Percentiles rank a stretch among this genome's conserved stretches.
Evolutionary conservation across 2,113 vertebrate genomes (phyloP).

Genomic region (Gorsachius goisagi): DNA sequence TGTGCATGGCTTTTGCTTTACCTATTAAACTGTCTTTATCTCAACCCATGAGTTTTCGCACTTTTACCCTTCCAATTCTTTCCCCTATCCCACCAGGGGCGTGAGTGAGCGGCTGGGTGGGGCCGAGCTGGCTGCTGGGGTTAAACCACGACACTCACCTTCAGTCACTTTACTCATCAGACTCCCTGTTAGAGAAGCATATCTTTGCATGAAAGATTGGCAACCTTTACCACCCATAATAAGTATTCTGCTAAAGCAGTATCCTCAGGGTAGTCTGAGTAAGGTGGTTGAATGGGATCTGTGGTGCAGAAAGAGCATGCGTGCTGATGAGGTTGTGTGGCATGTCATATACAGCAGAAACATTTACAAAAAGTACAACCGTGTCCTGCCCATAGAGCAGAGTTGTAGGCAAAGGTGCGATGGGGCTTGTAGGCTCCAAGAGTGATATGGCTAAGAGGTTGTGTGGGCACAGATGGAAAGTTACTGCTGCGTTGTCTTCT

Average conservation of each 20-base stretch:
- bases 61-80: background rate
- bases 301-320: background rate
- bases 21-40: background rate
- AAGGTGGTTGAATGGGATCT: background rate
- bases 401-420: background rate
- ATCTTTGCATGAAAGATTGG: background rate
- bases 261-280: background rate
- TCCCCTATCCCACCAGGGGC: fast-evolving
- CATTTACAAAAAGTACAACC: background rate
- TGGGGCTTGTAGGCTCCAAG: background rate
- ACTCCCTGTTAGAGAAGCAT: background rate
- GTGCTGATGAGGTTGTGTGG: background rate
- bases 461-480: background rate
- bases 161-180: background rate
- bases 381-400: background rate
- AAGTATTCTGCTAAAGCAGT: background rate
- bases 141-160: background rate
- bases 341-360: background rate
- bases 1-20: background rate
- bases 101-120: background rate
- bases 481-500: background rate
- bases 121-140: background rate
- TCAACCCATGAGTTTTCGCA: background rate
- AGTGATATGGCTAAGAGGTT: background rate
- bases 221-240: background rate